These are phyloP conservation scores for Lagopus muta DNA, from an alignment of 2,113 vertebrate species.

Conservation along the genomic window DNA sequence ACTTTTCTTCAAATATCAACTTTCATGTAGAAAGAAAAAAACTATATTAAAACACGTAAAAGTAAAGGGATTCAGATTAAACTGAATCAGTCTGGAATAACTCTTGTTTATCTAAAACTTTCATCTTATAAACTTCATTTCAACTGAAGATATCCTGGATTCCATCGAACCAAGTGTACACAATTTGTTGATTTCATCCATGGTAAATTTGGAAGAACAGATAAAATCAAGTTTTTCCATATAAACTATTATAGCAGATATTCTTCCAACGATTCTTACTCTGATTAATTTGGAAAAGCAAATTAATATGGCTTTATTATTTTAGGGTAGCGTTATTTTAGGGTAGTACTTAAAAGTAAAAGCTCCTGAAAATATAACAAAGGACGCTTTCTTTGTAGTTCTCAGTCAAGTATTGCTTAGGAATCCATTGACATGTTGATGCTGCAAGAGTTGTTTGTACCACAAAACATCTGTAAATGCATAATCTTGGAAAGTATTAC, in stretches of 20 bases:
- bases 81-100: neutral
- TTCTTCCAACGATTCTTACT: neutral
- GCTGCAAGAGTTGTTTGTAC: neutral
- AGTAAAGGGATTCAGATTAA: neutral
- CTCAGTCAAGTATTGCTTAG: neutral
- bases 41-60: neutral
- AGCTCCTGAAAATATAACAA: neutral
- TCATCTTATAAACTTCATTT: neutral
- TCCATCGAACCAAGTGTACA: neutral
- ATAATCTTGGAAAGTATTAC: neutral
- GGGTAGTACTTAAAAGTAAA: neutral
- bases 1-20: neutral
- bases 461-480: neutral
- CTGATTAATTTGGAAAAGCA: neutral
- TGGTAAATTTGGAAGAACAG: neutral
- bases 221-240: neutral
- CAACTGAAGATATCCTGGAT: neutral
- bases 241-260: fast-evolving
- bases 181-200: neutral
- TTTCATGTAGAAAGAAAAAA: neutral
- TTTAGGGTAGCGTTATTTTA: neutral
- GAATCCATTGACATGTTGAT: neutral
- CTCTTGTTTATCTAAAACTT: neutral
- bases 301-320: neutral
- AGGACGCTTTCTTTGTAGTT: neutral